Evolutionary conservation across 2,888 invertebrate genomes (phyloP), one percentile per base, ranked within the genome.

Genomic region (Rugalucina vietnamica): DNA sequence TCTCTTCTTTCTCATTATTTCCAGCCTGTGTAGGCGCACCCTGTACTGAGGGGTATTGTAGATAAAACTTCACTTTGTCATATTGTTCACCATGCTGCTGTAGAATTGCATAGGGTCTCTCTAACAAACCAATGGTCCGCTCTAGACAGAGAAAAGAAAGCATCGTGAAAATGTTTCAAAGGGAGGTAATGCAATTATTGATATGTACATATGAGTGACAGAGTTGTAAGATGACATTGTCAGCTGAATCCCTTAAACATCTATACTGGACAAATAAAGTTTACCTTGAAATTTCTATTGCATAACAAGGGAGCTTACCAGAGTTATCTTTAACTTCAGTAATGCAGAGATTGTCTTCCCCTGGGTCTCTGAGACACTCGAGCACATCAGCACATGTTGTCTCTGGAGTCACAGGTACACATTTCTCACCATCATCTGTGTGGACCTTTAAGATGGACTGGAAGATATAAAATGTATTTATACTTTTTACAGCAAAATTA

Each of bases 371-470:
- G 83, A 92, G 91, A 82, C 92, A 93, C 29, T 92, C 91, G 77
- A 93, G 76, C 69, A 93, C 90, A 84, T 93, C 92, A 50, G 82
- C 81, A 74, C 91, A 91, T 12, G 89, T 91, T 32, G 91, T 90
- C 72, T 93, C 91, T 14, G 92, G 91, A n/a, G 92, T 93, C 80
- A 93, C 88, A 34, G 93, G 93, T n/a, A 93, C 92, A 60, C 82
- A 88, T 49, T 86, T 82, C 76, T 88, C 81, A 49, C 82, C 83
- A 75, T 84, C 82, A 80, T 91, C 92, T 72, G 90, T 81, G 49
- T 90, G 89, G 74, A 93, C 91, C 69, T 85, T 85, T 70, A 93
- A 82, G 80, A 93, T 92, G 70, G 91, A 87, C 93, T 93, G 86
- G 0, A 85, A 86, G 1, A 75, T n/a, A 75, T 10, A 81, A 5